Conservation (phyloP, 2,888 invertebrate species). For the Ashinkailepas kermadecensis region DNA sequence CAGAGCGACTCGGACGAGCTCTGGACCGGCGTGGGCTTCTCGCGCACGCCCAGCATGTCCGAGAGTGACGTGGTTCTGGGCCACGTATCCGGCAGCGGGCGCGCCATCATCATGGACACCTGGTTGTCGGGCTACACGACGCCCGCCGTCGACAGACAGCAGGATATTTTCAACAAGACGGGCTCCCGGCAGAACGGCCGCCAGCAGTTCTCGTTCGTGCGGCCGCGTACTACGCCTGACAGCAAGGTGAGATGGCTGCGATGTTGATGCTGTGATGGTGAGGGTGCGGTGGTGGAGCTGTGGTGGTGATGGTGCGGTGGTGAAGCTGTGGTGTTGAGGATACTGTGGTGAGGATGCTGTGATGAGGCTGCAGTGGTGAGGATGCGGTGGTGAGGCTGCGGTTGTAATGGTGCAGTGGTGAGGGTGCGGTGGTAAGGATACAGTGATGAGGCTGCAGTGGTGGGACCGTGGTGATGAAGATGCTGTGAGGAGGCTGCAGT, state of each 20-base stretch:
- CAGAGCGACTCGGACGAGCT: constrained; percentile 65
- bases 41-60: constrained; percentile 57
- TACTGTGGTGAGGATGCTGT: too few relatives aligned
- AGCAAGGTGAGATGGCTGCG: constrained; percentile 30
- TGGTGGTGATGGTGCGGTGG: too few relatives aligned
- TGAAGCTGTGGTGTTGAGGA: too few relatives aligned
- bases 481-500: too few relatives aligned
- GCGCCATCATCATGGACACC: constrained; percentile 76
- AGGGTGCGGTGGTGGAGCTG: too few relatives aligned
- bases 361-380: too few relatives aligned
- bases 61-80: constrained; percentile 83
- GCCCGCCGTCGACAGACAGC: constrained; percentile 45
- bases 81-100: constrained; percentile 61
- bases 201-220: constrained; percentile 66
- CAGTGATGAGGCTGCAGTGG: too few relatives aligned
- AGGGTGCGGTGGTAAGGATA: too few relatives aligned
- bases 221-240: constrained; percentile 69
- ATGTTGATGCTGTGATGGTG: too few relatives aligned
- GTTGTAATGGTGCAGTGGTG: too few relatives aligned
- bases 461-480: too few relatives aligned
- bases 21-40: constrained; percentile 86
- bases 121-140: constrained; percentile 70
- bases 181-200: constrained; percentile 66
- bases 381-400: too few relatives aligned
- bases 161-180: constrained; percentile 61